Base-by-base conservation (phyloP, 2,113 vertebrate species). In the Melanerpes formicivorus region DNA sequence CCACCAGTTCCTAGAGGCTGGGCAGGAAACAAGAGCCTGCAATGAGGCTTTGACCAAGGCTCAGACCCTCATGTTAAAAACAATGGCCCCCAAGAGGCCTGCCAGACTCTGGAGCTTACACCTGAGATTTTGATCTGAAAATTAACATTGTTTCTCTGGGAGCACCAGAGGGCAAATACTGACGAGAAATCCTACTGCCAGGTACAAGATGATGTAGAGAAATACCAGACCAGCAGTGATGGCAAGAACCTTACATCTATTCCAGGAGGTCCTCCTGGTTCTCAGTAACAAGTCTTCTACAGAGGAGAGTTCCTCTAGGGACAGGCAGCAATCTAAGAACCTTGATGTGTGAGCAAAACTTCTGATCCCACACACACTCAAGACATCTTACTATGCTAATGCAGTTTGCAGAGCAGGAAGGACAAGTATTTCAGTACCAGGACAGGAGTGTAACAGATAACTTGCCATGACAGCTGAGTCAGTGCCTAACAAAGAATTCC, bases 381-480 rank as follows among this genome's bases (percentile, higher is more conserved):
- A 5, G 32, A 87, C n/a, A 34, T 89, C 66, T 81, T 52, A 44
- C 82, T 63, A 85, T 78, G 85, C 76, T 86, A 88, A 88, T 71
- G 32, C 22, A 62, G 58, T 80, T 11, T 67, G 85, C 85, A 87
- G 70, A 95, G 90, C 94, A 90, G 88, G 95, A 95, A 90, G 82
- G 93, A 93, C 93, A 18, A 91, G 95, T 96, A 86, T 86, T 96
- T 95, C 88, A 67, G 32, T 54, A 75, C 75, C 42, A 62, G 37
- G 7, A 88, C n/a, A 60, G 72, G 85, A 92, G 59, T 14, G 19
- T 55, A 92, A 79, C 63, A 93, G 77, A 54, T 37, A 79, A 22
- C 37, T 78, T 63, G 54, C 48, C 69, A 30, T 7, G 42, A 86
- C 69, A 86, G 80, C 85, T 56, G 48, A 93, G 62, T 71, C 85